Conservation (phyloP, 2,797 vertebrate genomes). For the Iguana delicatissima region DNA sequence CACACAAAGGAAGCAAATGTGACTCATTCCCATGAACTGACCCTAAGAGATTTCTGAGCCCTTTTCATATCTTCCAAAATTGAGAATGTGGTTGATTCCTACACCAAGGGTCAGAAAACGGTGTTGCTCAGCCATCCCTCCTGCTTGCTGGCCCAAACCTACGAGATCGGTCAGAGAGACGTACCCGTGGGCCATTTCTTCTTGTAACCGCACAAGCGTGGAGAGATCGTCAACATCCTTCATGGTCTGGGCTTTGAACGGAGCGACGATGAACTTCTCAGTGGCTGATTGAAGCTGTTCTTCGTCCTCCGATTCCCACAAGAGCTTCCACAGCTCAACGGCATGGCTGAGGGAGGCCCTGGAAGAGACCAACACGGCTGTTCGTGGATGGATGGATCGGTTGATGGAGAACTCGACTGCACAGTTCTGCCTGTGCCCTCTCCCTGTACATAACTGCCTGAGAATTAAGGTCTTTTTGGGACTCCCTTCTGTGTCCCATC, state of each 20-base stretch:
- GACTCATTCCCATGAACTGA: too few relatives aligned
- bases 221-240: constrained; percentile 88
- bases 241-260: constrained; percentile 87
- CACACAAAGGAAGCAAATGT: too few relatives aligned
- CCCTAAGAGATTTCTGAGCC: too few relatives aligned
- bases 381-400: too few relatives aligned
- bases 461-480: too few relatives aligned
- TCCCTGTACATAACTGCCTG: too few relatives aligned
- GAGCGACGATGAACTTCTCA: constrained; percentile 89
- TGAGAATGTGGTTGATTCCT: too few relatives aligned
- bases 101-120: not conserved
- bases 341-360: constrained; percentile 90
- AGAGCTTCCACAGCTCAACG: constrained; percentile 87
- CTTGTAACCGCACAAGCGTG: constrained; percentile 86
- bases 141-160: not conserved
- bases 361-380: constrained; percentile 33
- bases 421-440: too few relatives aligned
- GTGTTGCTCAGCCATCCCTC: not conserved
- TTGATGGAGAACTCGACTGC: too few relatives aligned
- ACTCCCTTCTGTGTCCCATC: too few relatives aligned
- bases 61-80: too few relatives aligned
- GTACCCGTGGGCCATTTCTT: constrained; percentile 81
- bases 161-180: not conserved
- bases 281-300: constrained; percentile 78
- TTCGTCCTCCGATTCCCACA: constrained; percentile 78